A percentile compares a stretch with the other conserved stretches of the same genome.
phyloP scores from a whole-genome alignment of 2,797 vertebrate genomes.

The Orestias chungarensis region DNA sequence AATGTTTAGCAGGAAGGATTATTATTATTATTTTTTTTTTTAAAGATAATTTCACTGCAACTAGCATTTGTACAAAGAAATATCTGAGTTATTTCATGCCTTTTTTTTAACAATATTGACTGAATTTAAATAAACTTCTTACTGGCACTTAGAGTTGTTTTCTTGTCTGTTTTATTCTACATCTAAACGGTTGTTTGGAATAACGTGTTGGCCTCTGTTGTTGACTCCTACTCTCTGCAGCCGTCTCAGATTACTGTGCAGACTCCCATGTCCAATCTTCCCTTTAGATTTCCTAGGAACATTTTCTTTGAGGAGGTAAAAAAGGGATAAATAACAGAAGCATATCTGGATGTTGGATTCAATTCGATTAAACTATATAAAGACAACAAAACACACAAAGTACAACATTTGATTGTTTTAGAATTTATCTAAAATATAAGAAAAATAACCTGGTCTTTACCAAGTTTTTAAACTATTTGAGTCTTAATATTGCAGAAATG shows the following conservation, averaged over 20 bases:
- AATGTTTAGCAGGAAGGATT: slow-evolving; percentile 49
- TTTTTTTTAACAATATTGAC: slow-evolving; percentile 56
- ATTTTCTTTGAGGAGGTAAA: not conserved
- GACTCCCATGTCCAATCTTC: not conserved
- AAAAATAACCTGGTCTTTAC: not conserved
- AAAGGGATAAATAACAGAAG: not conserved
- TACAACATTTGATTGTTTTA: no score
- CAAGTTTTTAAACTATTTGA: not conserved
- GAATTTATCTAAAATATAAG: not conserved
- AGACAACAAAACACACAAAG: no score
- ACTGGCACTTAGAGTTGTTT: slow-evolving; percentile 49
- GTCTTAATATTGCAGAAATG: not conserved
- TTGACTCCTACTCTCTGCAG: not conserved
- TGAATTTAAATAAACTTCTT: slow-evolving; percentile 76
- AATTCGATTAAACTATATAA: no score
- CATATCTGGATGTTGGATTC: not conserved
- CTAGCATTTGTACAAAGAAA: slow-evolving; percentile 52
- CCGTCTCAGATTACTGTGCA: not conserved
- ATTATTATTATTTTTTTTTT: slow-evolving; percentile 17
- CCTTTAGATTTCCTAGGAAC: not conserved
- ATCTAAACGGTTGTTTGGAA: not conserved
- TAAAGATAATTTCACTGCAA: slow-evolving; percentile 53
- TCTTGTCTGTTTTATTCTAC: not conserved
- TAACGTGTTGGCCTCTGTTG: not conserved
- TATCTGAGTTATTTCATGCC: slow-evolving; percentile 47